Evolutionary conservation across 2,797 vertebrate species (phyloP).

Genomic region (Helicolenus hilgendorfi): DNA sequence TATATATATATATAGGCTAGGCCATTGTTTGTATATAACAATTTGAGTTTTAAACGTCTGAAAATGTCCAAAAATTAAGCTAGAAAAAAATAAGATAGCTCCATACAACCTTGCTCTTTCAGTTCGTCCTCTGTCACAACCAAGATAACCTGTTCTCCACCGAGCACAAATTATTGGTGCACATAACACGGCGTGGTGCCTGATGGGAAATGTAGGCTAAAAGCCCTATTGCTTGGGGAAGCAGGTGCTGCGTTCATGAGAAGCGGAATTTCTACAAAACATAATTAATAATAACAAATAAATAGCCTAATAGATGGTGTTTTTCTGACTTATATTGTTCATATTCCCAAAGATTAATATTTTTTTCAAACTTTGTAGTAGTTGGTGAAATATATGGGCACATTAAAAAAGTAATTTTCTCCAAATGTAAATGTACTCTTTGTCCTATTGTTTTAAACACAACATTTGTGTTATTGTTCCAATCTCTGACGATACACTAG

Average conservation of each 20-base stretch:
- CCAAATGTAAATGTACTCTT: not conserved
- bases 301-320: not conserved
- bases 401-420: not conserved
- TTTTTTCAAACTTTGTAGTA: not conserved
- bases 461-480: not conserved
- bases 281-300: not conserved
- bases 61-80: not conserved
- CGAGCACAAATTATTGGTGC: slow-evolving; percentile 59
- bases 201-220: slow-evolving; percentile 74
- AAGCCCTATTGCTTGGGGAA: rapidly evolving
- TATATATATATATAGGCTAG: not conserved
- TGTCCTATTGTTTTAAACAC: not conserved
- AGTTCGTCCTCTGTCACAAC: slow-evolving; percentile 63
- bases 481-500: not conserved
- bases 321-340: not conserved
- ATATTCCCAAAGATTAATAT: not conserved
- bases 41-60: not conserved
- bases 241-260: not conserved
- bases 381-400: not conserved
- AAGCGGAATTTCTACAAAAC: not conserved
- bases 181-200: not conserved
- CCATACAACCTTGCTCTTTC: slow-evolving; percentile 58
- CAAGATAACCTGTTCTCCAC: slow-evolving; percentile 8
- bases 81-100: not conserved
- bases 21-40: rapidly evolving